phyloP scores from a whole-genome alignment of 2,113 vertebrate genomes.

The Nycticryphes semicollaris region DNA sequence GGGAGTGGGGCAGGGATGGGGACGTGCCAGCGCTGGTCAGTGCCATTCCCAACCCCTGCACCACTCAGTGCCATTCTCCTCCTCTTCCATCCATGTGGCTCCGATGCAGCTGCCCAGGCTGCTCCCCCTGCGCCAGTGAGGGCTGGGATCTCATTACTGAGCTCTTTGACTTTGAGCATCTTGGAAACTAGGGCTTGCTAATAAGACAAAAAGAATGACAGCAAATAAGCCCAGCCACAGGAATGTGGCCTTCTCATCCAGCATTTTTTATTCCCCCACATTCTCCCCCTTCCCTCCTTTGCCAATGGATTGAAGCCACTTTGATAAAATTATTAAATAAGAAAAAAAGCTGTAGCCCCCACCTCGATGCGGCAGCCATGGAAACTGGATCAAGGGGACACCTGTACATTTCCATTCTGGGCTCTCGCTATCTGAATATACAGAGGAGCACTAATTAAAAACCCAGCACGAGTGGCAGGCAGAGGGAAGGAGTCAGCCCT shows the following conservation, averaged over 20 bases:
- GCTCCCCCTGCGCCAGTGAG: fast-evolving
- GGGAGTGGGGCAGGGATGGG: not conserved
- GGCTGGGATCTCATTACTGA: not conserved
- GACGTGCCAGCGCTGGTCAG: fast-evolving
- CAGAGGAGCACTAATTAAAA: constrained; percentile 62
- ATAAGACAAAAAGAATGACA: constrained; percentile 44
- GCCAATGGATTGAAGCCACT: not conserved
- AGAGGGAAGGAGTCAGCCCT: not conserved
- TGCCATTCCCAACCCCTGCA: not conserved
- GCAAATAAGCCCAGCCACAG: not conserved
- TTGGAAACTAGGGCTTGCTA: not conserved
- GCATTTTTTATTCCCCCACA: not conserved
- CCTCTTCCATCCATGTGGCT: not conserved
- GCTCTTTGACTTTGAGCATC: constrained; percentile 2
- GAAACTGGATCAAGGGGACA: constrained; percentile 72
- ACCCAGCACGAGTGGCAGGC: not conserved
- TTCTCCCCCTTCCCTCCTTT: constrained; percentile 5
- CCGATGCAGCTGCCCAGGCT: fast-evolving
- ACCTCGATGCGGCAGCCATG: constrained; percentile 57
- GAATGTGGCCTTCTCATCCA: not conserved
- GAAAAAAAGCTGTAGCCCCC: constrained; percentile 24
- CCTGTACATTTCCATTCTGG: constrained; percentile 69
- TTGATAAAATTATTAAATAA: constrained; percentile 41
- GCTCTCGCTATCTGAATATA: constrained; percentile 36
- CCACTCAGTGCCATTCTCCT: not conserved